Evolutionary conservation across 2,888 invertebrate species (phyloP).

Genomic region (Meteorus colon): DNA sequence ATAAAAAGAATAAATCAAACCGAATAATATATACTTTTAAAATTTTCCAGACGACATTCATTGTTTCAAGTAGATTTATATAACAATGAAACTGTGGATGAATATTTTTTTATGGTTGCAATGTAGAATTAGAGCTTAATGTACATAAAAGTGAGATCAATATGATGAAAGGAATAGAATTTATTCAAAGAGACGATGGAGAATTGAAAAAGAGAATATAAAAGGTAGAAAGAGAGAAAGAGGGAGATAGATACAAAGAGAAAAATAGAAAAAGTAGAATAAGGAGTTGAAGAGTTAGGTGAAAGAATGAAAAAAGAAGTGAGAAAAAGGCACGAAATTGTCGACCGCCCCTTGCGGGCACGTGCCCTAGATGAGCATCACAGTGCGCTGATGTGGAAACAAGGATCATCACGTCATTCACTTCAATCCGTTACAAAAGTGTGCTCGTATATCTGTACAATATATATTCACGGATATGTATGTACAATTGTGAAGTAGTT

Average conservation of each 20-base stretch:
- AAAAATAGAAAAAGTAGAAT: background rate
- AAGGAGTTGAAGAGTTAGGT: background rate
- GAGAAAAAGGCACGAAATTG: background rate
- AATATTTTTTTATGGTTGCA: background rate
- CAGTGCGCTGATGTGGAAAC: background rate
- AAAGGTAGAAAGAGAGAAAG: background rate
- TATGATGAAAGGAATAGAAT: background rate
- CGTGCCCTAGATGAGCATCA: conserved; percentile 35
- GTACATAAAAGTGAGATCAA: background rate
- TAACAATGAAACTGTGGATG: background rate
- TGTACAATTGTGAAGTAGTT: background rate
- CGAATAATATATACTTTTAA: no score
- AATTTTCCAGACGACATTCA: no score
- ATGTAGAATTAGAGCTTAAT: background rate
- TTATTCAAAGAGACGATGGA: background rate
- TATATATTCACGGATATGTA: background rate
- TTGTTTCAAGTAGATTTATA: background rate
- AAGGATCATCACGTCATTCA: conserved; percentile 13
- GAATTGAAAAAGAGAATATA: background rate
- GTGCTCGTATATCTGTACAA: background rate
- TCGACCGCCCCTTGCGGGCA: conserved; percentile 28
- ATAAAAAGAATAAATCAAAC: no score
- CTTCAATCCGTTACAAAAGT: background rate
- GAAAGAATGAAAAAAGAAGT: background rate
- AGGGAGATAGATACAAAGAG: background rate